phyloP scores from a whole-genome alignment of 2,113 vertebrate genomes.

The Acrocephalus arundinaceus region DNA sequence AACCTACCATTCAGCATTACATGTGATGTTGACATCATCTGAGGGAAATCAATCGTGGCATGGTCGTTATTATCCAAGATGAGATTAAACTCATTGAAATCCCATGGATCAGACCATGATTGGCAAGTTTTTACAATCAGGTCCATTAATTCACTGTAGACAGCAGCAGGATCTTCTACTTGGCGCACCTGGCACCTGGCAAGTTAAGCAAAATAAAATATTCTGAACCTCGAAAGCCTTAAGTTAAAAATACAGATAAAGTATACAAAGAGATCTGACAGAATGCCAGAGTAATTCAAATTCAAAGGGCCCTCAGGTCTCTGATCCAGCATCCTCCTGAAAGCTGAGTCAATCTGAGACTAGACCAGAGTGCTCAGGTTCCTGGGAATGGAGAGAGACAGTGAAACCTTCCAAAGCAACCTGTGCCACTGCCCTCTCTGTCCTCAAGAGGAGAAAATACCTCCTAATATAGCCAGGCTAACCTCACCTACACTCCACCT shows the following conservation, averaged over 20 bases:
- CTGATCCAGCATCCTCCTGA: neutral
- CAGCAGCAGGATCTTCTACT: constrained; percentile 78
- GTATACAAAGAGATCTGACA: neutral
- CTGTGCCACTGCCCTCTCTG: neutral
- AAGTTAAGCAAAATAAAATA: neutral
- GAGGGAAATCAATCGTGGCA: constrained; percentile 97
- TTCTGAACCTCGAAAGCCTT: neutral
- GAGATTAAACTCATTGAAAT: constrained; percentile 98
- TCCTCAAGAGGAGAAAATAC: neutral
- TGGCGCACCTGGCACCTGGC: constrained; percentile 91
- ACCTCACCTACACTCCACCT: neutral
- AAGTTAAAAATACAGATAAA: neutral
- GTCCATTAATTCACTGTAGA: constrained; percentile 96
- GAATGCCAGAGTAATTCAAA: neutral
- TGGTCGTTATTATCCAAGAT: constrained; percentile 90
- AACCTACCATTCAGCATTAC: constrained; percentile 90
- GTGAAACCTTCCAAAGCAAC: neutral
- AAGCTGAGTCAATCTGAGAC: neutral
- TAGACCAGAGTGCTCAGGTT: neutral
- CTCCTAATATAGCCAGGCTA: neutral
- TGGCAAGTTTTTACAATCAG: constrained; percentile 93
- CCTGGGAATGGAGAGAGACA: neutral
- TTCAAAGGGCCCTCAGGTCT: neutral
- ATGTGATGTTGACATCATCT: constrained; percentile 97
- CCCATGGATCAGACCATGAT: constrained; percentile 94